These are phyloP conservation scores for Paedocypris sp. DNA, from an alignment of 2,113 vertebrate species.

Conservation along the genomic window DNA sequence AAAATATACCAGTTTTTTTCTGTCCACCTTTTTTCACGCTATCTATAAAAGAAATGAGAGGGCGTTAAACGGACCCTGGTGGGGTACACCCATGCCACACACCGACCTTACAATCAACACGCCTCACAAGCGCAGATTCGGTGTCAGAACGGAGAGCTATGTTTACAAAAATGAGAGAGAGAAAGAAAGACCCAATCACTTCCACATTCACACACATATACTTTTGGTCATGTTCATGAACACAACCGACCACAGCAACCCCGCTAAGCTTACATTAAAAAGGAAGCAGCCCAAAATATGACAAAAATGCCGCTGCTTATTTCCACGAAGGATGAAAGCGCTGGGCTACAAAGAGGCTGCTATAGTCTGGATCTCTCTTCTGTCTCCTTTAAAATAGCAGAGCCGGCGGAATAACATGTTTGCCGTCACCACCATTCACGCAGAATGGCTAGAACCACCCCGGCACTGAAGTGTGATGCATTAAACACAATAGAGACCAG, in stretches of 20 bases:
- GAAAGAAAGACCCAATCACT: slow-evolving; percentile 45
- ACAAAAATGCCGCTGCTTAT: slow-evolving; percentile 58
- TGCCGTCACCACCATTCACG: slow-evolving; percentile 41
- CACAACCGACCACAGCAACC: slow-evolving; percentile 50
- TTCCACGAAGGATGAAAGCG: slow-evolving; percentile 56
- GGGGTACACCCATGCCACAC: slow-evolving; percentile 21
- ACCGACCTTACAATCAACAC: slow-evolving; percentile 32
- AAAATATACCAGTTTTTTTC: slow-evolving; percentile 25
- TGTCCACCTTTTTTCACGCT: neutral
- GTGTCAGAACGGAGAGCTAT: slow-evolving; percentile 3
- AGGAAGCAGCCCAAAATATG: slow-evolving; percentile 45
- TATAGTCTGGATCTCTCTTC: slow-evolving; percentile 59
- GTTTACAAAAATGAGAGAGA: slow-evolving; percentile 29
- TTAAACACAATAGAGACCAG: neutral
- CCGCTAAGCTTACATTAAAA: slow-evolving; percentile 44
- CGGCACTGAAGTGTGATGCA: neutral
- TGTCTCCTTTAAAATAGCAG: slow-evolving; percentile 67
- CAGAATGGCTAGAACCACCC: neutral
- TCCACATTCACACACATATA: slow-evolving; percentile 46
- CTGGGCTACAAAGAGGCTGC: slow-evolving; percentile 56
- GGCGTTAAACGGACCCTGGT: slow-evolving; percentile 18
- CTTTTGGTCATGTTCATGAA: slow-evolving; percentile 52
- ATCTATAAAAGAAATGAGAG: slow-evolving; percentile 34
- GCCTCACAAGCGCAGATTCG: slow-evolving; percentile 7
- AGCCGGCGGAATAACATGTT: slow-evolving; percentile 59